Base-by-base conservation (phyloP, 2,797 vertebrate genomes). In the Acrossocheilus fasciatus region DNA sequence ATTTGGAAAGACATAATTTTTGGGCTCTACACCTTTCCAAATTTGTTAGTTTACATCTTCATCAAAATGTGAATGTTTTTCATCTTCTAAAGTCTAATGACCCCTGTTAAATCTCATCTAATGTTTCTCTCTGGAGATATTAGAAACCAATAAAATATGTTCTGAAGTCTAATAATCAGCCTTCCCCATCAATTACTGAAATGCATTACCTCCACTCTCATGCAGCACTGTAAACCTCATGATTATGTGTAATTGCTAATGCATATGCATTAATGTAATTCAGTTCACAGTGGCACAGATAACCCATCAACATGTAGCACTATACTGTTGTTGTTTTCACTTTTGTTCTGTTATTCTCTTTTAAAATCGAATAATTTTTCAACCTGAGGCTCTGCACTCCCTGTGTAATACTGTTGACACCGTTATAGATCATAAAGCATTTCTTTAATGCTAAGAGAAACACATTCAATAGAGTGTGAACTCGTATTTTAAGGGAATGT, bases 391-490 rank as follows among this genome's bases (percentile, higher is more conserved):
- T 39, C 64, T 39, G 52, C 26, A 26, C 47, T 4, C 12, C 15
- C 30, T 36, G 57, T 50, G 72, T 75, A 83, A 75, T 64, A 83
- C 14, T 50, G 54, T 14, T 83, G 82, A 74, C 54, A 73, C 39
- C 0, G 26, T 47, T 47, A 74, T 83, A 83, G 54, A 83, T 83
- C 70, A 83, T 74, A 83, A 64, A 83, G 26, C 11, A 75, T 36
- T 47, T 83, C 11, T 83, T 36, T 83, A 74, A 83, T 83, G 69
- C 82, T 74, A 64, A 50, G 41, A 83, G 72, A 64, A 83, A 36
- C 82, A 75, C 82, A 83, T 83, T 64, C 54, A 83, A 75, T 75
- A 43, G 26, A 47, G 82, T 75, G 20, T 75, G 54, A 83, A 83
- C n/a, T 75, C 57, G 18, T 83, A 64, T 83, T 83, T 75, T 75